Conservation (phyloP, 2,797 vertebrate genomes). For the Myotis vivesi region DNA sequence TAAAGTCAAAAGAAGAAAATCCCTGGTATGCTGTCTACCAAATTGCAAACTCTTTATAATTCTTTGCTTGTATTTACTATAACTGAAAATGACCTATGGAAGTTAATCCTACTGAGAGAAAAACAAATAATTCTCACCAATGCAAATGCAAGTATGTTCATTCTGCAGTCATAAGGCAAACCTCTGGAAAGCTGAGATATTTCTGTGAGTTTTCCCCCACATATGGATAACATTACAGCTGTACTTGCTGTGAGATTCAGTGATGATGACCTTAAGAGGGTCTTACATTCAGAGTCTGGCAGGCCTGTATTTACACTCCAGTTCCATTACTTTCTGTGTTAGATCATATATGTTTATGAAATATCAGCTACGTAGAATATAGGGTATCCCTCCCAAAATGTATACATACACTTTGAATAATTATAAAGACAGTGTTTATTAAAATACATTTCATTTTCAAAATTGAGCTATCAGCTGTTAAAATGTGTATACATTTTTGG, state of each 20-base stretch:
- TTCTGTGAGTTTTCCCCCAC: background rate
- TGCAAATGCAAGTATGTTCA: background rate
- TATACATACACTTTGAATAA: background rate
- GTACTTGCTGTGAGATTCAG: background rate
- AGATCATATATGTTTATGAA: background rate
- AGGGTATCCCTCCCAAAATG: background rate
- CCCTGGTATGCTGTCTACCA: background rate
- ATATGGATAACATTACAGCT: background rate
- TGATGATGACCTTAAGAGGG: background rate
- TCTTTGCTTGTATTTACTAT: background rate
- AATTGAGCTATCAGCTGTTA: background rate
- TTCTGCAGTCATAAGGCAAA: background rate
- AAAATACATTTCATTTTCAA: background rate
- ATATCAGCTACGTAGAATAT: background rate
- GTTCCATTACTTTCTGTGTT: background rate
- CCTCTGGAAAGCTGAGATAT: background rate
- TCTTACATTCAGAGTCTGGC: background rate
- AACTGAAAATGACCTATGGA: background rate
- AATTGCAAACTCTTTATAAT: background rate
- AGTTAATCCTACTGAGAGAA: slow-evolving; percentile 6
- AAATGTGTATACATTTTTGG: background rate
- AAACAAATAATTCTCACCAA: background rate
- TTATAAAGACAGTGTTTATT: background rate
- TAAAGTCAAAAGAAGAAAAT: background rate
- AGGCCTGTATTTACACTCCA: background rate